Evolutionary conservation across 2,797 vertebrate species (phyloP).

Genomic region (Triplophysa yarkandensis): DNA sequence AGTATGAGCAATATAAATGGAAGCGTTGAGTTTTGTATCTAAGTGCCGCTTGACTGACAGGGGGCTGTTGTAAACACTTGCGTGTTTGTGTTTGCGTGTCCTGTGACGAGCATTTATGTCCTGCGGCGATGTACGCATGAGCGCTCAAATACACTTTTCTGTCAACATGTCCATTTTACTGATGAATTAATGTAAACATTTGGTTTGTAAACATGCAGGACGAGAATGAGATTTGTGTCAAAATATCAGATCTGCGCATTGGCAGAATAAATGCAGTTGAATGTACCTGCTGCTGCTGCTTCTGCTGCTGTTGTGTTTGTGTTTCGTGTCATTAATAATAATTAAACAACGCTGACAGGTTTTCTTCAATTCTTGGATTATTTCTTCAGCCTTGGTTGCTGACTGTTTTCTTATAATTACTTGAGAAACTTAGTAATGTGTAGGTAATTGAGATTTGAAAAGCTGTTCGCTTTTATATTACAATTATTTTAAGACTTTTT

Average conservation of each 20-base stretch:
- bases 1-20: background rate
- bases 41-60: slow-evolving; percentile 1
- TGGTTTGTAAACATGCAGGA: background rate
- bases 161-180: background rate
- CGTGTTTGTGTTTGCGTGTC: background rate
- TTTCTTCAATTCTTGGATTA: background rate
- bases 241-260: background rate
- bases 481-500: background rate
- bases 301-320: too few species aligned
- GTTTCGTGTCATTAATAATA: background rate
- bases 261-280: background rate
- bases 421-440: background rate
- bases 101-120: background rate
- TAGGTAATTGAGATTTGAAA: background rate
- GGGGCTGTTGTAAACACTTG: background rate
- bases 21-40: background rate
- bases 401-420: background rate
- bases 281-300: background rate
- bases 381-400: background rate
- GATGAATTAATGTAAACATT: slow-evolving; percentile 4
- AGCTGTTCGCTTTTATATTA: background rate
- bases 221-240: background rate
- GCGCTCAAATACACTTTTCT: background rate
- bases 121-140: background rate
- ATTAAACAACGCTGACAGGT: background rate